Conservation (phyloP, 2,888 invertebrate species). For the Orgyia antiqua region DNA sequence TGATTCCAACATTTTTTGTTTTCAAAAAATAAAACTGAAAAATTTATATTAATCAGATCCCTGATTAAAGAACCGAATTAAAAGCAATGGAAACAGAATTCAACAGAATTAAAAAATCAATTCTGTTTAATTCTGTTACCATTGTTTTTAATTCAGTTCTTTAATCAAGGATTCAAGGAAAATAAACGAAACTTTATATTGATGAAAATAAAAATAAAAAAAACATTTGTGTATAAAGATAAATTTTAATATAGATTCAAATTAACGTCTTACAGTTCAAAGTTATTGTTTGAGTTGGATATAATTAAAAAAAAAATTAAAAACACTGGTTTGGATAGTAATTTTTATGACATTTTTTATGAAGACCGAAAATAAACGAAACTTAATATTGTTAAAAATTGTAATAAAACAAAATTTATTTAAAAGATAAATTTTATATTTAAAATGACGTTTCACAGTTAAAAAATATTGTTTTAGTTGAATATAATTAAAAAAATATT, state of each 20-base stretch:
- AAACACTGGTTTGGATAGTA: too few relatives aligned
- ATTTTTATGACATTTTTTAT: too few relatives aligned
- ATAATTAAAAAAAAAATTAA: too few relatives aligned
- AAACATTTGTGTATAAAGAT: slow-evolving; percentile 1
- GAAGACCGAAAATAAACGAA: too few relatives aligned
- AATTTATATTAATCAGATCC: slow-evolving; percentile 1
- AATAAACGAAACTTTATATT: slow-evolving; percentile 1
- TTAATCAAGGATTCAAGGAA: slow-evolving; percentile 1
- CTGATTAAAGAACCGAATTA: slow-evolving; percentile 1
- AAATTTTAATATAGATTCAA: slow-evolving; percentile 1
- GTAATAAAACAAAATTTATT: too few relatives aligned
- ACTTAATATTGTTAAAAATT: too few relatives aligned
- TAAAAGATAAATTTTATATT: too few relatives aligned
- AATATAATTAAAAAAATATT: too few relatives aligned
- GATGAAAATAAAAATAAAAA: slow-evolving; percentile 1
- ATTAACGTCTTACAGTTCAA: neutral
- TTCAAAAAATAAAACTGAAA: slow-evolving; percentile 1
- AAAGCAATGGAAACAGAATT: slow-evolving; percentile 1
- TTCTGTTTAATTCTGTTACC: slow-evolving; percentile 1
- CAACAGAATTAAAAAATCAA: slow-evolving; percentile 1
- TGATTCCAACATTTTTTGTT: slow-evolving; percentile 1
- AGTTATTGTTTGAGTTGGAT: too few relatives aligned
- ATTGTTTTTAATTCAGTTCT: slow-evolving; percentile 1
- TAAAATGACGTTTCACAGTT: too few relatives aligned
- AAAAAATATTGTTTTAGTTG: too few relatives aligned